phyloP scores from a whole-genome alignment of 2,113 vertebrate genomes.

The Nymphicus hollandicus region DNA sequence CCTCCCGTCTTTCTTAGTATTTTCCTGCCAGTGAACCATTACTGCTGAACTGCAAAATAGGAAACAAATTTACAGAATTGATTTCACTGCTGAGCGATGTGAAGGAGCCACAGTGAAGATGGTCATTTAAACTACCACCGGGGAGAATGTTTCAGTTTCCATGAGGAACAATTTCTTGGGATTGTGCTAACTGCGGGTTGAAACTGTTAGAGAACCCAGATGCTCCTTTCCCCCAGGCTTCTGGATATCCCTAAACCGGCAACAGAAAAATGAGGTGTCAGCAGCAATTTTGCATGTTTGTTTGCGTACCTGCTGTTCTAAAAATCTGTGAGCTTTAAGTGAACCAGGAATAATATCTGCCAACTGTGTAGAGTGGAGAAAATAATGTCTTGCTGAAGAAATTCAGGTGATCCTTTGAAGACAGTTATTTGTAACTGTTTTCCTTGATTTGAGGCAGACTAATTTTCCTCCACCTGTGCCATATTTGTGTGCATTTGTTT shows the following conservation, averaged over 20 bases:
- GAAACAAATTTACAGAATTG: neutral
- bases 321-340: neutral
- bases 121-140: neutral
- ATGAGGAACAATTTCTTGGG: neutral
- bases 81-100: neutral
- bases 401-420: neutral
- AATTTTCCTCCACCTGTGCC: neutral
- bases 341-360: neutral
- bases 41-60: neutral
- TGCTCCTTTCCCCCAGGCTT: neutral
- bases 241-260: neutral
- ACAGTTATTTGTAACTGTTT: neutral
- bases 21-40: neutral
- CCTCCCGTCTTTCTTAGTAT: neutral
- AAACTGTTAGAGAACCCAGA: neutral
- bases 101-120: neutral
- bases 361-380: neutral
- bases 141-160: neutral
- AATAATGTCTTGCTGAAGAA: neutral
- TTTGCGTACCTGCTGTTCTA: neutral
- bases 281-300: neutral
- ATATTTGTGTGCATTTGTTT: neutral
- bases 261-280: neutral
- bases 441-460: neutral
- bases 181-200: neutral